These are phyloP conservation scores for Drosophila mettleri DNA, from an alignment of 2,888 invertebrate species.

Conservation along the genomic window DNA sequence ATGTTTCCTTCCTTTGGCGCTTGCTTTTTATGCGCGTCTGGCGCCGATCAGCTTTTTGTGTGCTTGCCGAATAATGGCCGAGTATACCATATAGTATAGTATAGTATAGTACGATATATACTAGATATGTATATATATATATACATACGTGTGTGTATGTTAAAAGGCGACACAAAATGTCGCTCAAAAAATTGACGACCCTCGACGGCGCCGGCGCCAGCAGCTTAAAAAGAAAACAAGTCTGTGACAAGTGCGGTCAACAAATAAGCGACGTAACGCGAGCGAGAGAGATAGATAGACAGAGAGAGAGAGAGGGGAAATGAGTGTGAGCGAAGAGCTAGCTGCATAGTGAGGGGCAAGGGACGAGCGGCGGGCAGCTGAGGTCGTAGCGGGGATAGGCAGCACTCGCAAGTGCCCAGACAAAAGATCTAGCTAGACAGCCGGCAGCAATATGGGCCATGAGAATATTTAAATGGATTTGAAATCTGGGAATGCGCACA, in stretches of 20 bases:
- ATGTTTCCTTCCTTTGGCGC: conserved; percentile 28
- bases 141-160: conserved; percentile 9
- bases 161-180: conserved; percentile 56
- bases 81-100: conserved; percentile 10
- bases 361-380: conserved; percentile 2
- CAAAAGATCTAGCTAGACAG: conserved; percentile 1
- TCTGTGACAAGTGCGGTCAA: conserved; percentile 53
- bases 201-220: conserved; percentile 71
- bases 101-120: neutral
- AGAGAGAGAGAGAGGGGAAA: neutral
- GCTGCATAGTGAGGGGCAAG: neutral
- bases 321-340: neutral
- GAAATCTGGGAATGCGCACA: neutral
- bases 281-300: no score
- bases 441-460: conserved; percentile 22
- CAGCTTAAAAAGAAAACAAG: conserved; percentile 42
- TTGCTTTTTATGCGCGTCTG: conserved; percentile 71
- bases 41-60: conserved; percentile 54
- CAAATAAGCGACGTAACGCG: neutral
- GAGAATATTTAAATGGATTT: neutral
- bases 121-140: conserved; percentile 6
- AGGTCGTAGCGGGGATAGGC: neutral
- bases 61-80: conserved; percentile 20
- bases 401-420: conserved; percentile 54
- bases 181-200: conserved; percentile 72